These are phyloP conservation scores for Actenoides hombroni DNA, from an alignment of 2,113 vertebrate genomes.

Conservation along the genomic window DNA sequence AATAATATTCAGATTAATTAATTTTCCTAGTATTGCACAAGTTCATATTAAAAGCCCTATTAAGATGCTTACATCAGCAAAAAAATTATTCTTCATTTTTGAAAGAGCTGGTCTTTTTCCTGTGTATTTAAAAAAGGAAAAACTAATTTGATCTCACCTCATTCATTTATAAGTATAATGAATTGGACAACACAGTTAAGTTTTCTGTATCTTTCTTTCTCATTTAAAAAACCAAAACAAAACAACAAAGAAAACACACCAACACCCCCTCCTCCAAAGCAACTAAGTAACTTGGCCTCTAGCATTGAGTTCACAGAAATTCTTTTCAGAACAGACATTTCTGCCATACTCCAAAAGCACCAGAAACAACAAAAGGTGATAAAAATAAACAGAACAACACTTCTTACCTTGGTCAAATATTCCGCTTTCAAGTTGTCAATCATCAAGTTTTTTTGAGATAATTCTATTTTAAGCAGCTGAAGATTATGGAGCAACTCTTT, in stretches of 20 bases:
- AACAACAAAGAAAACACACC: not conserved
- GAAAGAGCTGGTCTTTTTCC: not conserved
- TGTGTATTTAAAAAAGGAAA: not conserved
- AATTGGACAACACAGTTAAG: not conserved
- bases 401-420: conserved; percentile 88
- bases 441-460: conserved; percentile 92
- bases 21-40: not conserved
- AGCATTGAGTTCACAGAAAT: not conserved
- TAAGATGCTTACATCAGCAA: not conserved
- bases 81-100: not conserved
- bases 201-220: not conserved
- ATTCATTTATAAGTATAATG: not conserved
- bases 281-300: not conserved
- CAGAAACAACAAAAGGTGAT: not conserved
- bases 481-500: conserved; percentile 91
- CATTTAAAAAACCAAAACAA: not conserved
- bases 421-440: conserved; percentile 95
- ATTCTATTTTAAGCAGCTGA: conserved; percentile 91
- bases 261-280: not conserved
- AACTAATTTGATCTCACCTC: not conserved
- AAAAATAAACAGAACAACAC: not conserved
- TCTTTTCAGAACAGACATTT: not conserved
- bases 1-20: not conserved
- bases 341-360: not conserved
- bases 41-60: not conserved